Conservation (phyloP, 2,888 invertebrate species). For the Achlya flavicornis region DNA sequence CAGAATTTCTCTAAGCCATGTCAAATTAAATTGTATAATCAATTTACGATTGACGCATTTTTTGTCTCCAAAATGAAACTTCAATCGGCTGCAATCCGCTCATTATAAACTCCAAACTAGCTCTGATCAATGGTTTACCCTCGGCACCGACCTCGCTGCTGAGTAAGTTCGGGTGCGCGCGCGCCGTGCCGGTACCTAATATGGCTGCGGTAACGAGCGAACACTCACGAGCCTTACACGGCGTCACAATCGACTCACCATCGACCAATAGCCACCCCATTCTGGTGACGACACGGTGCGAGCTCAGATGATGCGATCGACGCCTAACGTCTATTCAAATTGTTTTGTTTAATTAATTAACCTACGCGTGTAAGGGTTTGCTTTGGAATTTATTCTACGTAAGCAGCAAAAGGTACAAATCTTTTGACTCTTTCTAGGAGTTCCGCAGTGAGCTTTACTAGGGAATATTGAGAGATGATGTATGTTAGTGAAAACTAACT, state of each 20-base stretch:
- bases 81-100: constrained; percentile 30
- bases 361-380: not conserved
- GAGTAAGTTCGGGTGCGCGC: constrained; percentile 29
- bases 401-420: not conserved
- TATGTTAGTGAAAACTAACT: too few relatives aligned
- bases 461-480: too few relatives aligned
- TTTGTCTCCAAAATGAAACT: constrained; percentile 8
- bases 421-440: too few relatives aligned
- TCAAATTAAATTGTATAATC: not conserved
- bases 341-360: not conserved
- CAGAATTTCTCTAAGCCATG: too few relatives aligned
- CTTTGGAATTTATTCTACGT: too few relatives aligned
- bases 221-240: constrained; percentile 28
- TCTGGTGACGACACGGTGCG: not conserved
- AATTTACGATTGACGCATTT: not conserved
- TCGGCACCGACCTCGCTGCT: constrained; percentile 16
- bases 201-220: constrained; percentile 36
- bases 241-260: constrained; percentile 31
- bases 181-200: constrained; percentile 37
- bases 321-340: constrained; percentile 1
- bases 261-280: constrained; percentile 21
- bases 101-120: constrained; percentile 42
- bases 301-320: not conserved
- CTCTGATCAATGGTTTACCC: constrained; percentile 33
- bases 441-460: too few relatives aligned